phyloP scores from a whole-genome alignment of 1,140 invertebrate genomes.

The Sycobia sp. region DNA sequence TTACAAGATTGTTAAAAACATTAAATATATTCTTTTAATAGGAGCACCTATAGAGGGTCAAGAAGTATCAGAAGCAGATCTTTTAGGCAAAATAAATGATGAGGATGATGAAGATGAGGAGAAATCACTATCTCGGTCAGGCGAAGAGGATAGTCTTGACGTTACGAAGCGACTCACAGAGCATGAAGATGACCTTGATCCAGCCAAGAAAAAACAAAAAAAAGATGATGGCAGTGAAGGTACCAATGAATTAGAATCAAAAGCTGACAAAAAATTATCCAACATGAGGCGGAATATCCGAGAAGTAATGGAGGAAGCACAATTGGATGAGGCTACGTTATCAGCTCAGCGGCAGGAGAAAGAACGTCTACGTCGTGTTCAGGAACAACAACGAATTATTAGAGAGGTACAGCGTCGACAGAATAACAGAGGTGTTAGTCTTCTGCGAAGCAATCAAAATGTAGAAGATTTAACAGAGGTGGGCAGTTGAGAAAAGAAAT shows the following conservation, averaged over 20 bases:
- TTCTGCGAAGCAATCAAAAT: slow-evolving; percentile 67
- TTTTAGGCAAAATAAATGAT: slow-evolving; percentile 56
- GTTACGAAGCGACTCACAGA: slow-evolving; percentile 45
- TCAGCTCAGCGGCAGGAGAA: slow-evolving; percentile 90
- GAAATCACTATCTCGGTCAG: slow-evolving; percentile 45
- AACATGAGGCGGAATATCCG: slow-evolving; percentile 84
- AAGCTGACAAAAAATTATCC: slow-evolving; percentile 66
- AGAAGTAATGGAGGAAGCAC: slow-evolving; percentile 90
- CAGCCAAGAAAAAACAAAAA: slow-evolving; percentile 51
- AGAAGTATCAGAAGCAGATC: slow-evolving; percentile 56
- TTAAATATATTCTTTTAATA: slow-evolving; percentile 31
- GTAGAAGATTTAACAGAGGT: slow-evolving; percentile 56
- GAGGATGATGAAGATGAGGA: slow-evolving; percentile 53
- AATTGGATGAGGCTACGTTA: slow-evolving; percentile 89
- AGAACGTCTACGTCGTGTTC: slow-evolving; percentile 82
- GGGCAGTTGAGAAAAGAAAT: slow-evolving; percentile 54
- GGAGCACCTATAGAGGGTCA: slow-evolving; percentile 58
- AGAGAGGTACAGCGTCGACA: slow-evolving; percentile 76
- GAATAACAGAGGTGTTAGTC: slow-evolving; percentile 73
- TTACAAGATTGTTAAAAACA: too few relatives aligned
- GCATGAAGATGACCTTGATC: slow-evolving; percentile 50
- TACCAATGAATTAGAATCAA: slow-evolving; percentile 55
- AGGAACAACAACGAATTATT: slow-evolving; percentile 81
- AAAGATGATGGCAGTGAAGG: slow-evolving; percentile 50
- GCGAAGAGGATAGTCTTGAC: slow-evolving; percentile 48